Evolutionary conservation across 1,140 invertebrate genomes (phyloP).

Genomic region (Drosophila insularis): DNA sequence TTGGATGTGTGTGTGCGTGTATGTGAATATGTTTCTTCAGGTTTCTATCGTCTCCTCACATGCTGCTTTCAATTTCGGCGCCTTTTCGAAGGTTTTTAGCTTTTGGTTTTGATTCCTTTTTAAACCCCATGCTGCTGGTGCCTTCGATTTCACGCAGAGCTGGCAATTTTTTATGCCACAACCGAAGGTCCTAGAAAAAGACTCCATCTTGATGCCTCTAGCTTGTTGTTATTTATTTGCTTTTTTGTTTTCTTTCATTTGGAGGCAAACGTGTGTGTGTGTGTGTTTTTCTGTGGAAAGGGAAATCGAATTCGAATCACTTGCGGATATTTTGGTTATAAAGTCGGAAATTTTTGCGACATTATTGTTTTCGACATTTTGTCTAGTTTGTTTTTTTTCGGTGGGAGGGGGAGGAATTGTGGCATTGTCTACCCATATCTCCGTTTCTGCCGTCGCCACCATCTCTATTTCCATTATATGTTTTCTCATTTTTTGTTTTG

Average conservation of each 20-base stretch:
- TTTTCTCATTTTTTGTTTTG: conserved; percentile 12
- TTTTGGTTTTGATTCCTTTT: conserved; percentile 73
- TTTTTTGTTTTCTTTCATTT: conserved; percentile 30
- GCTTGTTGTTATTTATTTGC: conserved; percentile 72
- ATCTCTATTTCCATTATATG: neutral
- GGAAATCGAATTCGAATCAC: conserved; percentile 82
- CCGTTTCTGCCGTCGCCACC: neutral
- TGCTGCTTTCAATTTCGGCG: conserved; percentile 73
- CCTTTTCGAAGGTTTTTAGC: conserved; percentile 67
- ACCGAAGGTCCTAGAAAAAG: conserved; percentile 21
- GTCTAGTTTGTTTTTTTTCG: conserved; percentile 46
- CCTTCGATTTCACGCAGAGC: conserved; percentile 78
- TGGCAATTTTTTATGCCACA: conserved; percentile 74
- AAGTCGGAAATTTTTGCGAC: conserved; percentile 81
- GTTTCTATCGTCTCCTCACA: conserved; percentile 37
- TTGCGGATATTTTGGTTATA: conserved; percentile 82
- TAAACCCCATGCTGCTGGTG: conserved; percentile 45
- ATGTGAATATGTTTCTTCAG: conserved; percentile 21
- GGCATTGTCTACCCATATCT: neutral
- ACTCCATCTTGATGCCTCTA: neutral
- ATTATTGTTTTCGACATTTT: conserved; percentile 79
- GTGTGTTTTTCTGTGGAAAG: conserved; percentile 32
- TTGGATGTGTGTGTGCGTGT: neutral
- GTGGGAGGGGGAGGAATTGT: neutral
- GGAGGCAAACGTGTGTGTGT: neutral